Percentiles rank a stretch among this genome's conserved stretches.
Evolutionary conservation across 2,113 vertebrate species (phyloP).

Genomic region (Coturnix japonica): DNA sequence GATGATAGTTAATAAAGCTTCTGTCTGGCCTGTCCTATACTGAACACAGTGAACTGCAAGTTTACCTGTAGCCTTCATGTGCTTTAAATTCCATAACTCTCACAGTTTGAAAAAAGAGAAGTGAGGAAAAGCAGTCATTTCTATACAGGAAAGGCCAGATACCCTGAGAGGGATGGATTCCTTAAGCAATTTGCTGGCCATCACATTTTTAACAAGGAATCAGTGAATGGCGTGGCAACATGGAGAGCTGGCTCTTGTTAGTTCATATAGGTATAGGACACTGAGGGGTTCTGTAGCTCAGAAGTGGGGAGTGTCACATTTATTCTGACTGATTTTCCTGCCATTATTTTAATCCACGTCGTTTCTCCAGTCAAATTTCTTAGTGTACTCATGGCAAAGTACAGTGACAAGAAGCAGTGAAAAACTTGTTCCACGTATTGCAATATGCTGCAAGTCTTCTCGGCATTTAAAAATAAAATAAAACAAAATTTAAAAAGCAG

Average conservation of each 20-base stretch:
- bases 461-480: not conserved
- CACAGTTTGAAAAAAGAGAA: not conserved
- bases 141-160: not conserved
- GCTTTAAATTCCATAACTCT: not conserved
- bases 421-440: not conserved
- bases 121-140: not conserved
- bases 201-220: not conserved
- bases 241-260: not conserved
- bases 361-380: not conserved
- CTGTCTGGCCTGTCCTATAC: not conserved
- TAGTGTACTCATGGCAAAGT: conserved; percentile 28
- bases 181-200: not conserved
- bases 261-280: not conserved
- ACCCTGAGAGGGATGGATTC: not conserved
- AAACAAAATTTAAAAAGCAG: not conserved
- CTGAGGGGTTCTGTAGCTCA: not conserved
- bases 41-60: too few relatives aligned
- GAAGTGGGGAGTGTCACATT: not conserved
- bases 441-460: not conserved
- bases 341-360: not conserved
- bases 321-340: not conserved
- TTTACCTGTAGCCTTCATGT: not conserved
- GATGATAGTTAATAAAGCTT: not conserved
- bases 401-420: not conserved
- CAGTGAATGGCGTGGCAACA: not conserved